Evolutionary conservation across 1,140 invertebrate species (phyloP).

Genomic region (Globodera ellingtonae): DNA sequence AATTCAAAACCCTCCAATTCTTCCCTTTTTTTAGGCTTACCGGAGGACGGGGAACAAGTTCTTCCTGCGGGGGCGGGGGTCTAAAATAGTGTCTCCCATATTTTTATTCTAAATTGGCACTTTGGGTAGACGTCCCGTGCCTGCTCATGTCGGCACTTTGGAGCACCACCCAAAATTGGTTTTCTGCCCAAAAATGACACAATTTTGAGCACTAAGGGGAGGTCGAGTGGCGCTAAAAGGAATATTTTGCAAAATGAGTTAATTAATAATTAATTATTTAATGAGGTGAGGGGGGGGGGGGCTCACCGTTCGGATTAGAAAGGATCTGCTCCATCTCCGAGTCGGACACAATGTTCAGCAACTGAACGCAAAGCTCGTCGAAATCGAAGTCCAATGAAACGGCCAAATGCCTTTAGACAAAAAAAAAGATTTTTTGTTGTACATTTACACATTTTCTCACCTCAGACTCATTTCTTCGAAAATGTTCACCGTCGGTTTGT

Average conservation of each 20-base stretch:
- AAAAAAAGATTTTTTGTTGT: background rate
- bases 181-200: conserved; percentile 11
- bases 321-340: background rate
- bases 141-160: conserved; percentile 3
- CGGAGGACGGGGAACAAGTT: conserved; percentile 65
- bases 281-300: background rate
- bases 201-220: conserved; percentile 9
- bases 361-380: background rate
- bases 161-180: conserved; percentile 12
- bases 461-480: conserved; percentile 4
- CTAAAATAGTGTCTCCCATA: conserved; percentile 9
- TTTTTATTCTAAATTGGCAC: conserved; percentile 8
- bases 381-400: background rate
- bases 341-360: background rate
- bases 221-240: conserved; percentile 19
- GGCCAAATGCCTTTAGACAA: conserved; percentile 1
- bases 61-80: conserved; percentile 36
- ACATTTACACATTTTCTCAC: background rate
- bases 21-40: conserved; percentile 49
- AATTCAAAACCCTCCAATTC: too few relatives aligned
- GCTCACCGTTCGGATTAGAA: background rate
- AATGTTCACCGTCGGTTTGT: conserved; percentile 6
- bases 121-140: conserved; percentile 15
- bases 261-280: background rate
- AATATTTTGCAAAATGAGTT: background rate